Base-by-base conservation (phyloP, 2,888 invertebrate genomes). In the Polymixis lichenea region DNA sequence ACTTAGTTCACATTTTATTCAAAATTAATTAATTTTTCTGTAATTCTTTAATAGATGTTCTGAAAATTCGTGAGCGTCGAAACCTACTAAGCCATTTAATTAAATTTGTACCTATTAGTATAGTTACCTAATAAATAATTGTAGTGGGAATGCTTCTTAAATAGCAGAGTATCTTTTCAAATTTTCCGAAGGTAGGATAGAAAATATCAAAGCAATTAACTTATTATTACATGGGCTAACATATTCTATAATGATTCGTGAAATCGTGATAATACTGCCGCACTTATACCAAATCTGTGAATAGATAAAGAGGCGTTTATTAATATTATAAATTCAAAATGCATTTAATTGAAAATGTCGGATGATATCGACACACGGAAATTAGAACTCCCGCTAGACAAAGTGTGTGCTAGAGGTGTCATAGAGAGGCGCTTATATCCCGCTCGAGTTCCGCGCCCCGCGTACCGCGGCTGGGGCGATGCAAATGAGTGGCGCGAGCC, bases 401-500 rank as follows among this genome's bases (percentile, higher is more conserved):
- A 73, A 82, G 77, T 85, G 70, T 70, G 69, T 66, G 53, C 66
- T 73, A 85, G 72, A 76, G 76, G 62, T 82, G 67, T 60, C 66
- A 67, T 53, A 74, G 71, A 80, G 75, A 55, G 71, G 78, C 53
- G 56, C 58, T 77, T 38, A 53, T 55, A 72, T 61, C 32, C 56
- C 68, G 68, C 43, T 69, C 22, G 58, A 73, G 62, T n/a, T 25
- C 72, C 72, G 55, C 70, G 19, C 22, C 69, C 65, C 65, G 55
- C 38, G 32, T 19, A 49, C 55, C 73, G 38, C 49, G n/a, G 61
- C 73, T 66, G 80, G 46, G 69, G 65, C 61, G 58, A 80, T 84
- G 82, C 74, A 87, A 87, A 85, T 85, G 82, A 84, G 77, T 68
- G 53, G 74, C 71, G 66, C 72, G 72, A 72, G 61, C 60, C 67